Conservation (phyloP, 2,888 invertebrate genomes). For the Hedychridium roseum region DNA sequence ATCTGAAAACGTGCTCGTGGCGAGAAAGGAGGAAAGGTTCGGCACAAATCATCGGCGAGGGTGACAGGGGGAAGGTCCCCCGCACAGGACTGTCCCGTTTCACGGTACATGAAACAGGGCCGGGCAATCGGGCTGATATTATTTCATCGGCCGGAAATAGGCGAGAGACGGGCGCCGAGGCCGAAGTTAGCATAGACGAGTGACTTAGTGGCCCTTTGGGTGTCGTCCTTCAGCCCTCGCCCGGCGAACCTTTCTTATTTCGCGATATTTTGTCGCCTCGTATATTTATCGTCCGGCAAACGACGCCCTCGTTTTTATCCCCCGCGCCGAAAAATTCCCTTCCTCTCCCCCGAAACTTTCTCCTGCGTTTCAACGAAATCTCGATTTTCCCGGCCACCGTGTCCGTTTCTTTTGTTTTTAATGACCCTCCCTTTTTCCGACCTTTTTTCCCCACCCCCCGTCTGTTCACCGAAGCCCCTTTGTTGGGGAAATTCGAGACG, state of each 20-base stretch:
- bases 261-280: constrained; percentile 60
- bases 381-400: too few species aligned
- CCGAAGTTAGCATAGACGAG: constrained; percentile 56
- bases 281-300: constrained; percentile 53
- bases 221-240: constrained; percentile 56
- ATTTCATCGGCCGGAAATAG: constrained; percentile 52
- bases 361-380: too few species aligned
- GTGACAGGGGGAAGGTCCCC: too few species aligned
- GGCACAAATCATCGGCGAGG: constrained; percentile 13
- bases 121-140: constrained; percentile 50
- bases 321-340: neutral
- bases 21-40: neutral
- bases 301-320: neutral
- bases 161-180: constrained; percentile 20
- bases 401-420: too few species aligned
- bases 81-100: constrained; percentile 28
- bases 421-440: too few species aligned
- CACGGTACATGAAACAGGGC: constrained; percentile 35
- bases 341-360: too few species aligned
- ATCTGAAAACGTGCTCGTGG: too few species aligned
- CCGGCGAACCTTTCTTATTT: constrained; percentile 51
- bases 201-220: constrained; percentile 63
- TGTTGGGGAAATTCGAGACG: too few species aligned
- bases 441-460: too few species aligned
- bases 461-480: too few species aligned